Conservation (phyloP, 92 coral and sea anemone genomes). For the Phenganax marumi region DNA sequence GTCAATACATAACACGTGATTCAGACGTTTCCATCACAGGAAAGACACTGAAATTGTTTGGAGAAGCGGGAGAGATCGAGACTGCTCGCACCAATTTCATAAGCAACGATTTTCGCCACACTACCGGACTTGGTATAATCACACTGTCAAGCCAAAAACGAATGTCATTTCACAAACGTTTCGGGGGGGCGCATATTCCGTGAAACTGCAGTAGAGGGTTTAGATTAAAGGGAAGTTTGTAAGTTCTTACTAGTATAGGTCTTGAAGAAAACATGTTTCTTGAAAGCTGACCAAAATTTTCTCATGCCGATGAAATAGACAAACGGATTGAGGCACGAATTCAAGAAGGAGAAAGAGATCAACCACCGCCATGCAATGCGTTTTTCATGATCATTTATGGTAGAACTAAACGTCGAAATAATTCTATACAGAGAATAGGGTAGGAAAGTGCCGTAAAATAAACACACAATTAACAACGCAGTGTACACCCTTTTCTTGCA, state of each 20-base stretch:
- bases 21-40: no score
- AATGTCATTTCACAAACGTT: no score
- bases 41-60: no score
- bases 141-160: no score
- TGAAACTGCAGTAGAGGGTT: no score
- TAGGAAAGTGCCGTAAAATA: slow-evolving; percentile 28
- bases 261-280: background rate
- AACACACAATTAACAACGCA: slow-evolving; percentile 22
- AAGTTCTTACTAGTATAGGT: background rate
- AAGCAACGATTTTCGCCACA: no score
- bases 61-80: no score
- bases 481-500: slow-evolving; percentile 1
- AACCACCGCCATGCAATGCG: slow-evolving; percentile 8
- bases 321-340: slow-evolving; percentile 28
- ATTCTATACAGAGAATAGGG: slow-evolving; percentile 29
- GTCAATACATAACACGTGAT: no score
- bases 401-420: background rate
- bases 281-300: background rate
- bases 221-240: no score
- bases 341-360: slow-evolving; percentile 14
- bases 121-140: no score
- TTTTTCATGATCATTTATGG: background rate
- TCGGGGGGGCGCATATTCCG: no score
- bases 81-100: no score
- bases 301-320: slow-evolving; percentile 27